A percentile compares a stretch with the other conserved stretches of the same genome.
These are phyloP conservation scores for Cephus nigrinus DNA, from an alignment of 2,888 invertebrate species.

Conservation along the genomic window DNA sequence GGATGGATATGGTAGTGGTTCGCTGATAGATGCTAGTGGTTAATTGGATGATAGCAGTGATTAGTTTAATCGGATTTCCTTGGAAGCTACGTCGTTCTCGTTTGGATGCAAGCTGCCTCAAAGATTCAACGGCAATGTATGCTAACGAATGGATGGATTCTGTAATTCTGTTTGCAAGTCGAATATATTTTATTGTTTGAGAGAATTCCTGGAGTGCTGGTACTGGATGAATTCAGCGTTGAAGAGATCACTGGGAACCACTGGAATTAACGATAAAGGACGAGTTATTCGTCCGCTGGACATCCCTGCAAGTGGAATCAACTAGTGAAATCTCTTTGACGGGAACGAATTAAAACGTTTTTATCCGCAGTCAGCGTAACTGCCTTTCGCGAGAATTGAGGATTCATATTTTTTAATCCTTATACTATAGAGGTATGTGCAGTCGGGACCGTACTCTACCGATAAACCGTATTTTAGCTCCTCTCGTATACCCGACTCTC, in stretches of 20 bases:
- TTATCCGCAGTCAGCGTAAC: not conserved
- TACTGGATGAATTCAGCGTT: not conserved
- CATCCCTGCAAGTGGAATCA: not conserved
- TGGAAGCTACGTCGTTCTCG: slow-evolving; percentile 4
- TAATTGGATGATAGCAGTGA: slow-evolving; percentile 21
- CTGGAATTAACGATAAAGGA: not conserved
- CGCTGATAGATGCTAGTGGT: slow-evolving; percentile 11
- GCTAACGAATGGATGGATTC: slow-evolving; percentile 13
- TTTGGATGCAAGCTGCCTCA: slow-evolving; percentile 11
- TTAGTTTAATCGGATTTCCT: slow-evolving; percentile 20
- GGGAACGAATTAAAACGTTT: not conserved
- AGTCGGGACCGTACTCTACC: not conserved
- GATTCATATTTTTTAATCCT: not conserved
- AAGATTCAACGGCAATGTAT: slow-evolving; percentile 7
- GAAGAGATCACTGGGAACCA: not conserved
- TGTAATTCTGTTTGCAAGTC: slow-evolving; percentile 10
- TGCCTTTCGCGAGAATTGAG: not conserved
- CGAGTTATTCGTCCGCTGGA: not conserved
- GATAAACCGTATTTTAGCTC: not conserved
- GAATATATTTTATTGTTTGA: slow-evolving; percentile 1
- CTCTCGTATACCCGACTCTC: not conserved
- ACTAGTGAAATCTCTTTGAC: not conserved
- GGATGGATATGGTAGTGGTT: not conserved
- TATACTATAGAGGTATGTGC: not conserved
- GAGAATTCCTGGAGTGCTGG: not conserved